A percentile compares a stretch with the other conserved stretches of the same genome.
Evolutionary conservation across 2,888 invertebrate species (phyloP).

Genomic region (Schizaphis graminum): DNA sequence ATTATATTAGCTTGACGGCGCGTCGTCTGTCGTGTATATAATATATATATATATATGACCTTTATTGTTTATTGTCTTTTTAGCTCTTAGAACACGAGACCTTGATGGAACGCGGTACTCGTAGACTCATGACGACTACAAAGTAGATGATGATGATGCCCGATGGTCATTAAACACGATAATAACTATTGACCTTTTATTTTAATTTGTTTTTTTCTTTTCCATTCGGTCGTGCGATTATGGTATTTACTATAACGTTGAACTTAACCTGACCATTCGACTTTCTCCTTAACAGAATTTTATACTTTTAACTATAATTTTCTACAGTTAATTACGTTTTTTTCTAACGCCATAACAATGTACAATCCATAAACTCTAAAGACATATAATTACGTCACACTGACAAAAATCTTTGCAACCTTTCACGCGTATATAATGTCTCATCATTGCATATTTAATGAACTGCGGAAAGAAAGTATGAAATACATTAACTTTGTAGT

Average conservation of each 20-base stretch:
- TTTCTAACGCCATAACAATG: background rate
- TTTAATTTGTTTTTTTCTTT: background rate
- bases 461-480: background rate
- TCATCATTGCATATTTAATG: background rate
- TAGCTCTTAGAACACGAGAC: background rate
- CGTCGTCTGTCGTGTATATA: background rate
- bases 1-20: background rate
- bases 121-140: background rate
- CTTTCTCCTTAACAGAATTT: background rate
- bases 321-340: background rate
- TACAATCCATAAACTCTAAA: background rate
- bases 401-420: background rate
- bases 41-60: background rate
- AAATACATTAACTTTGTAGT: background rate
- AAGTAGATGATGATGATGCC: background rate
- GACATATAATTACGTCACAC: background rate
- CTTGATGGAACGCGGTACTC: background rate
- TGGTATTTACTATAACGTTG: background rate
- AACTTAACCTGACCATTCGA: background rate
- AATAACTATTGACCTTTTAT: background rate
- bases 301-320: background rate
- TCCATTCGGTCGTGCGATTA: background rate
- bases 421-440: background rate
- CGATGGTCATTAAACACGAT: constrained; percentile 23
- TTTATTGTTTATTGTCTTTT: constrained; percentile 32